Evolutionary conservation across 1,140 invertebrate genomes (phyloP).

Genomic region (Cotesia glomerata): DNA sequence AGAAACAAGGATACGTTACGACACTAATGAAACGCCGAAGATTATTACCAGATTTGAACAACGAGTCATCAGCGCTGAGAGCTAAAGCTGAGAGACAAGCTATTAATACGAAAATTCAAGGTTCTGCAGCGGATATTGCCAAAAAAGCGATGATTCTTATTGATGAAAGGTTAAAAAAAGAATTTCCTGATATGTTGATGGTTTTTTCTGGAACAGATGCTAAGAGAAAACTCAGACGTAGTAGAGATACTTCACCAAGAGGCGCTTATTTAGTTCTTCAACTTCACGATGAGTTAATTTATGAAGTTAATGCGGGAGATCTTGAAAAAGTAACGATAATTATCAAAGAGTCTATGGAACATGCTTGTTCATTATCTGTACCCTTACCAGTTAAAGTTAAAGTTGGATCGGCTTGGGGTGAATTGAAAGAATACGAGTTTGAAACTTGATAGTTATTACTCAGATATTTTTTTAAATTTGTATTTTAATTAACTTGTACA

Average conservation of each 20-base stretch:
- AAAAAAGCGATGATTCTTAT: slow-evolving; percentile 89
- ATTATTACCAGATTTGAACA: slow-evolving; percentile 80
- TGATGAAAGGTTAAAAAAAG: slow-evolving; percentile 64
- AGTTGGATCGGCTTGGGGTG: slow-evolving; percentile 81
- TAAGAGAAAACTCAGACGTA: slow-evolving; percentile 49
- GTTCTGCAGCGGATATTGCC: slow-evolving; percentile 93
- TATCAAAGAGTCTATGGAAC: slow-evolving; percentile 83
- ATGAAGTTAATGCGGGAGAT: slow-evolving; percentile 74
- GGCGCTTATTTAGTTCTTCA: slow-evolving; percentile 80
- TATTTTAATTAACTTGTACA: background rate
- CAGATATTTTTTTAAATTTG: background rate
- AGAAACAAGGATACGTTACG: slow-evolving; percentile 78
- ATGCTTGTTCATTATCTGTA: slow-evolving; percentile 74
- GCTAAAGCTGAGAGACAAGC: slow-evolving; percentile 93
- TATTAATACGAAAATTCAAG: slow-evolving; percentile 93
- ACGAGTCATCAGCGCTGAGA: slow-evolving; percentile 68
- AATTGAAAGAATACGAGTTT: slow-evolving; percentile 62
- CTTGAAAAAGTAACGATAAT: slow-evolving; percentile 69
- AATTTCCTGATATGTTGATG: slow-evolving; percentile 50
- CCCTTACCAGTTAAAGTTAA: slow-evolving; percentile 87
- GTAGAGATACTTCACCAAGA: slow-evolving; percentile 40
- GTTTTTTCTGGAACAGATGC: slow-evolving; percentile 42
- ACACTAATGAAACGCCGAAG: slow-evolving; percentile 82
- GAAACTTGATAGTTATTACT: slow-evolving; percentile 20
- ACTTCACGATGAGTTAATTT: slow-evolving; percentile 96